Percentiles rank a stretch among this genome's conserved stretches.
Conservation (phyloP, 2,888 invertebrate species). For the Coecobrya sp. region DNA sequence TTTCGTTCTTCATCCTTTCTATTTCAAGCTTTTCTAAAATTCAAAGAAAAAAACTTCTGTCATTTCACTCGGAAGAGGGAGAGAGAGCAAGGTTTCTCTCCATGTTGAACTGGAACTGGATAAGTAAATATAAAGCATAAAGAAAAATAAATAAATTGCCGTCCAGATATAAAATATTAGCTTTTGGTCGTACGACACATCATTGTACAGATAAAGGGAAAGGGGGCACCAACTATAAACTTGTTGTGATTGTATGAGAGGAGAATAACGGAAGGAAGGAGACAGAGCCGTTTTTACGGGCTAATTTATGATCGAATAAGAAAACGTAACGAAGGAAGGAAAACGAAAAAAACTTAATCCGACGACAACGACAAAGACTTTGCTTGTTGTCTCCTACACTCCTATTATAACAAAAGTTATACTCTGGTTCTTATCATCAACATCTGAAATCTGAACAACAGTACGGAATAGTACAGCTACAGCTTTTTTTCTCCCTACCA, state of each 20-base stretch:
- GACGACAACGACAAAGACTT: constrained; percentile 21
- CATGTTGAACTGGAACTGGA: constrained; percentile 8
- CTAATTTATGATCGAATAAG: constrained; percentile 76
- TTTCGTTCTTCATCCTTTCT: not conserved
- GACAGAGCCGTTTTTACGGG: constrained; percentile 73
- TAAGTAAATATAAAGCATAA: constrained; percentile 21
- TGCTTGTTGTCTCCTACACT: constrained; percentile 39
- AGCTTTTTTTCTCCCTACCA: not conserved
- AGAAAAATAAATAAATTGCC: constrained; percentile 47
- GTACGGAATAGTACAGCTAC: not conserved
- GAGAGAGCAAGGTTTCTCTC: not conserved
- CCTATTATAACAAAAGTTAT: not conserved
- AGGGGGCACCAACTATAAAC: not conserved
- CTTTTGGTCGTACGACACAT: not conserved
- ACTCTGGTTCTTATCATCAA: constrained; percentile 1
- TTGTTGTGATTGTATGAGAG: constrained; percentile 6
- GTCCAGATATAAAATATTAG: constrained; percentile 49
- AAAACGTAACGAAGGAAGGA: constrained; percentile 15
- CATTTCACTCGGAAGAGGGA: not conserved
- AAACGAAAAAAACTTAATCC: constrained; percentile 69
- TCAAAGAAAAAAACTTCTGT: not conserved
- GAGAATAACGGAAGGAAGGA: constrained; percentile 47
- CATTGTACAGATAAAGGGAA: not conserved
- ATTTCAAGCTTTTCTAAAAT: not conserved
- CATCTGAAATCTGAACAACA: not conserved